Percentiles rank a stretch among this genome's conserved stretches.
These are phyloP conservation scores for Carabus problematicus DNA, from an alignment of 2,888 invertebrate species.

Conservation along the genomic window DNA sequence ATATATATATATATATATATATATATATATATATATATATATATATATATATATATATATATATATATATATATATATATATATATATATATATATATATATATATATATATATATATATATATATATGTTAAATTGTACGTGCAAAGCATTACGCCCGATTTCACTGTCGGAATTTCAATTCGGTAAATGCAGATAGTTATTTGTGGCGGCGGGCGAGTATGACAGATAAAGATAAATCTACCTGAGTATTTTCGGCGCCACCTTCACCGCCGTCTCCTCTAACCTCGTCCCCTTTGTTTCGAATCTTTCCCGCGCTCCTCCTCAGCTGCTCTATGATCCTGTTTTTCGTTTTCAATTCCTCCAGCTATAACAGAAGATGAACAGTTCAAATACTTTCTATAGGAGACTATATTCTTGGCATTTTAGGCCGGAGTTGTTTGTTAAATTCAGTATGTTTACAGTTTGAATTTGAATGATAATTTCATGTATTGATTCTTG, in stretches of 20 bases:
- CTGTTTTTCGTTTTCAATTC: constrained; percentile 75
- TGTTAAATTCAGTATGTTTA: too few species aligned
- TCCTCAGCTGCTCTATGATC: constrained; percentile 65
- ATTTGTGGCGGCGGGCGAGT: constrained; percentile 49
- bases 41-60: background rate
- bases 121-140: constrained; percentile 34
- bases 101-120: constrained; percentile 36
- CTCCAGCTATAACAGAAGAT: constrained; percentile 66
- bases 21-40: constrained; percentile 24
- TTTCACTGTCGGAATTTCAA: constrained; percentile 39
- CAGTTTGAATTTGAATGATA: too few species aligned
- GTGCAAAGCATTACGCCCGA: constrained; percentile 43
- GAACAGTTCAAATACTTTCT: constrained; percentile 12
- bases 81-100: constrained; percentile 27
- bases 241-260: constrained; percentile 55
- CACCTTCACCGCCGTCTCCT: constrained; percentile 54
- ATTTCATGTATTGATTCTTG: too few species aligned
- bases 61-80: constrained; percentile 2
- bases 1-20: constrained; percentile 30
- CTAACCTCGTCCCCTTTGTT: constrained; percentile 54
- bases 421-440: too few species aligned
- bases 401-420: constrained; percentile 2
- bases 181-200: constrained; percentile 47
- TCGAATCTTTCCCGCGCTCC: constrained; percentile 58
- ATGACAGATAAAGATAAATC: constrained; percentile 44